Evolutionary conservation across 2,888 invertebrate genomes (phyloP), one percentile per base, ranked within the genome.

Genomic region (Heliconius charithonia): DNA sequence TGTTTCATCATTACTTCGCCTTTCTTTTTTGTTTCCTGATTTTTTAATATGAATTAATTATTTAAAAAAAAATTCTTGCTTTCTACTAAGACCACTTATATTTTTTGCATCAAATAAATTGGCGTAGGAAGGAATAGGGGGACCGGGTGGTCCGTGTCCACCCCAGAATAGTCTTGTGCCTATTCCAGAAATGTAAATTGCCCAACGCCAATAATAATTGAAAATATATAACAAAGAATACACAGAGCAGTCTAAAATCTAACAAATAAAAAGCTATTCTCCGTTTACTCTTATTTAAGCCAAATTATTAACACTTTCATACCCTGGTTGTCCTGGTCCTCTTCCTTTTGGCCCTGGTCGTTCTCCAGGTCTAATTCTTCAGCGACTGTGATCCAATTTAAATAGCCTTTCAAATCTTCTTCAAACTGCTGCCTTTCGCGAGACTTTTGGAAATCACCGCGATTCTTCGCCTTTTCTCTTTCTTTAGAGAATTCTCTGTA

Each of bases 301-400:
- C 0, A 56, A 56, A n/a, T 56, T 56, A 9, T 56, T 3, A 56
- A 56, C 22, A 67, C 6, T 45, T 66, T 51, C 66, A 56, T 82
- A 92, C 93, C 91, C 85, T 90, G 90, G 10, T 90, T 91, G 92
- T 95, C 93, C 85, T 97, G 96, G 72, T 96, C 96, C 86, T 97
- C 97, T 84, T 97, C 96, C 85, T 96, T 96, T 83, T 97, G 96
- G 63, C 96, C 95, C 83, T 97, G 97, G 84, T 98, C 98, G 12
- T 97, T 97, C 89, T 99, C 99, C 13, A 99, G 97, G 88, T 99
- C 99, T 86, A 99, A 97, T 89, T 99, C 99, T 93, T 99, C 99
- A 25, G 99, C 99, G 86, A 99, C 99, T 4, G 99, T 99, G 86
- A 99, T 99, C 99, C 99, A 99, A 90, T 99, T 99, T 79, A 99